Evolutionary conservation across 1,140 invertebrate genomes (phyloP).

Genomic region (Aphelinus atriplicis): DNA sequence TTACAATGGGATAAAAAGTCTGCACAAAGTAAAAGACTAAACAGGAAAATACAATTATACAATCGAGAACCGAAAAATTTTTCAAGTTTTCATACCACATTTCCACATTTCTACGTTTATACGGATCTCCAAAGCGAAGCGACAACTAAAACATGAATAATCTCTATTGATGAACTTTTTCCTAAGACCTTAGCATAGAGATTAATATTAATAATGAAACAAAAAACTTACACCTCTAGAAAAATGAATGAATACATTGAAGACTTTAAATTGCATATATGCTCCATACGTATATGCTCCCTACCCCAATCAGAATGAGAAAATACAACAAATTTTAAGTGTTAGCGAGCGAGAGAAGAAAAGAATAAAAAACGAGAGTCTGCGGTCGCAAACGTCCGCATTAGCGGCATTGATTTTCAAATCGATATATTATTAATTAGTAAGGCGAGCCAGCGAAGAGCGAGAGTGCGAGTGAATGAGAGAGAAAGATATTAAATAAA

Average conservation of each 20-base stretch:
- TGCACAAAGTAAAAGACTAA: conserved; percentile 49
- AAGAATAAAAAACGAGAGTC: conserved; percentile 36
- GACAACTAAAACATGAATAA: conserved; percentile 43
- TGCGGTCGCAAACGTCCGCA: conserved; percentile 47
- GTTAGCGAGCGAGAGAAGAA: conserved; percentile 45
- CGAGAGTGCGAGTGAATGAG: conserved; percentile 6
- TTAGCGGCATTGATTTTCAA: conserved; percentile 59
- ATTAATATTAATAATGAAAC: conserved; percentile 45
- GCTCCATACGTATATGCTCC: conserved; percentile 52
- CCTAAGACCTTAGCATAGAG: conserved; percentile 60
- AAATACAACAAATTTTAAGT: conserved; percentile 50
- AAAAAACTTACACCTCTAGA: conserved; percentile 33
- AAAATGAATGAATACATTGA: conserved; percentile 25
- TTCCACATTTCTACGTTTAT: conserved; percentile 64
- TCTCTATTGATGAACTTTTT: conserved; percentile 43
- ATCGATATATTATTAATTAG: conserved; percentile 55
- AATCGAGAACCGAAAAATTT: conserved; percentile 52
- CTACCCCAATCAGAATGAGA: conserved; percentile 46
- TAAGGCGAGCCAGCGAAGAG: conserved; percentile 36
- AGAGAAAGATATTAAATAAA: conserved; percentile 31
- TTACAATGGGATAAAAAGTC: conserved; percentile 37
- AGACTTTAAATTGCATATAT: conserved; percentile 29
- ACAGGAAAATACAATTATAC: conserved; percentile 34
- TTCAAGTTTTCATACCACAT: conserved; percentile 59
- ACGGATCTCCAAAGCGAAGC: conserved; percentile 54